Base-by-base conservation (phyloP, 2,113 vertebrate species). In the Odobenus rosmarus region DNA sequence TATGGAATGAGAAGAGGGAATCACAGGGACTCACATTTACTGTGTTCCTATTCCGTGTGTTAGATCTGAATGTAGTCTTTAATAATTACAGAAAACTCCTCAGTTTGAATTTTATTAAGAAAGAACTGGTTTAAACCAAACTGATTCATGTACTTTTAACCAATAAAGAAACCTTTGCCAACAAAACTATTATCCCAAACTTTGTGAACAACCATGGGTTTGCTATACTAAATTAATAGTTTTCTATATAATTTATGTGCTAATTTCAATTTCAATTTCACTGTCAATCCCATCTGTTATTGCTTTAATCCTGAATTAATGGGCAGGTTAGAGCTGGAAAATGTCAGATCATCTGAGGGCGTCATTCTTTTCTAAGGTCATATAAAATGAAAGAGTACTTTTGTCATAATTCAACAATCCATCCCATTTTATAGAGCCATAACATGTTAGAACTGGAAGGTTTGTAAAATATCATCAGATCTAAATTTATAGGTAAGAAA, bases 221-320 rank as follows among this genome's bases (percentile, higher is more conserved):
- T 51, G 28, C 72, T 53, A 9, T 21, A 72, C 19, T 55, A 97
- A 95, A 86, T 93, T 96, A 95, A 91, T 80, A 96, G 79, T 87
- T 90, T 97, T 88, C 84, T 88, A 53, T 85, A 77, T 92, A 92
- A 89, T 97, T 96, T 98, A 97, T 97, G 90, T 93, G 86, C 64
- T 97, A 93, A 97, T 97, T 97, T 98, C 93, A 97, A 88, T 97
- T 96, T 93, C 90, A 87, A 71, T 97, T 95, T 97, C 79, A 94
- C 49, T 97, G 88, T 93, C 90, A 96, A 89, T 83, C 49, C 89
- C 61, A 96, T 95, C 67, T 98, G 90, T 93, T 98, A 94, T 94
- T 92, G 95, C 96, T 97, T 95, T 94, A 90, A 93, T 96, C 76
- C 84, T 97, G 95, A 97, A 96, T 98, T 97, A 98, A 98, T 90